Evolutionary conservation across 2,113 vertebrate species (phyloP).

Genomic region (Cinclus mexicanus): DNA sequence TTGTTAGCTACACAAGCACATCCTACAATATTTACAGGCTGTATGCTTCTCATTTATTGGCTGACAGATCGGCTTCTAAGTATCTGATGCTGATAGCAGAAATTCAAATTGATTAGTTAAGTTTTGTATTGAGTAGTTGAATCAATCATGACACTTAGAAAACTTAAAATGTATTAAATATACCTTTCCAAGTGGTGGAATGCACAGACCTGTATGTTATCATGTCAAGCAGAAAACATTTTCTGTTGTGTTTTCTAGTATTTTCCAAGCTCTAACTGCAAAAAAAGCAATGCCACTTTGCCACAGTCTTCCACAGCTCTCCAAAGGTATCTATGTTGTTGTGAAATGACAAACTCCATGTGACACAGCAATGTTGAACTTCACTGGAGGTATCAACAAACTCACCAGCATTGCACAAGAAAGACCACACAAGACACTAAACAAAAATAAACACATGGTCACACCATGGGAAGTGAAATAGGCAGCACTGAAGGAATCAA

Average conservation of each 20-base stretch:
- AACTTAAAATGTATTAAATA: background rate
- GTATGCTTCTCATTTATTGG: background rate
- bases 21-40: background rate
- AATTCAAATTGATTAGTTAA: background rate
- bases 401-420: background rate
- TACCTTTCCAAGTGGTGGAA: background rate
- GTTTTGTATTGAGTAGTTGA: background rate
- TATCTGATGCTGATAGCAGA: background rate
- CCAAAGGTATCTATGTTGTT: background rate
- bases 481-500: background rate
- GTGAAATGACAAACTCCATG: background rate
- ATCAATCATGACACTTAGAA: background rate
- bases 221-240: background rate
- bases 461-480: background rate
- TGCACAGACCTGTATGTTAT: background rate
- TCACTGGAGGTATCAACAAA: background rate
- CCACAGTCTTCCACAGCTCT: background rate
- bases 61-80: background rate
- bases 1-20: background rate
- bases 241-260: background rate
- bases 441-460: background rate
- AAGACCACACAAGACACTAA: background rate
- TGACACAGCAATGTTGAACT: background rate
- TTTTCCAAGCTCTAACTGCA: background rate
- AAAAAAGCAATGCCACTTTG: background rate